Evolutionary conservation across 2,797 vertebrate species (phyloP).

Genomic region (Anniella stebbinsi): DNA sequence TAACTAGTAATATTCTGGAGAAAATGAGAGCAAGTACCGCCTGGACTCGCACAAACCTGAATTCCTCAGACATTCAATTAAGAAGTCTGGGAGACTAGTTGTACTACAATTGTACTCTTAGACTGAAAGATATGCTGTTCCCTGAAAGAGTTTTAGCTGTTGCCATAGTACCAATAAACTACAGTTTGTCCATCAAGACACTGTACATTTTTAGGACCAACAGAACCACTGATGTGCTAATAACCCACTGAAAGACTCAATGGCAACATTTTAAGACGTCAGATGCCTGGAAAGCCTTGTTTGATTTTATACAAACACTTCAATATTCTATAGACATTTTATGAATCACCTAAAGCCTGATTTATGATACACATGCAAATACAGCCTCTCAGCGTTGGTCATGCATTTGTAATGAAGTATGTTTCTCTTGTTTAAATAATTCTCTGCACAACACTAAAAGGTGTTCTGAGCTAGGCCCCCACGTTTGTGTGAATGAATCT

Average conservation of each 20-base stretch:
- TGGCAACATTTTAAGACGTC: neutral
- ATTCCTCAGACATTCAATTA: conserved; percentile 72
- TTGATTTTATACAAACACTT: neutral
- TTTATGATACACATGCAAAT: conserved; percentile 8
- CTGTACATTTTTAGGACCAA: neutral
- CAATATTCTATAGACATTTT: neutral
- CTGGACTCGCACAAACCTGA: conserved; percentile 50
- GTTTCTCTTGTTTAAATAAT: neutral
- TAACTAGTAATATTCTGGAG: conserved; percentile 58
- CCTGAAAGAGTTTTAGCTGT: conserved; percentile 63
- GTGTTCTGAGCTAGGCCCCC: neutral
- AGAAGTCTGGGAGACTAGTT: conserved; percentile 67
- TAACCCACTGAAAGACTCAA: neutral
- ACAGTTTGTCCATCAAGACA: neutral
- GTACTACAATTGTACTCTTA: conserved; percentile 69
- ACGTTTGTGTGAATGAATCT: neutral
- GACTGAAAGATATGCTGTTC: conserved; percentile 60
- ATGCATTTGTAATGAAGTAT: neutral
- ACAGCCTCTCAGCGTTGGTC: neutral
- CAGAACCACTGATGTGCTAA: neutral
- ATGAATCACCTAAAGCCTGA: neutral
- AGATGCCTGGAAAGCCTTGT: neutral
- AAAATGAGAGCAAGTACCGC: conserved; percentile 67
- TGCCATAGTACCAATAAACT: conserved; percentile 53
- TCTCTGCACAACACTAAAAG: neutral